Conservation (phyloP, 2,888 invertebrate genomes). For the Scaptomyza caliginosa region DNA sequence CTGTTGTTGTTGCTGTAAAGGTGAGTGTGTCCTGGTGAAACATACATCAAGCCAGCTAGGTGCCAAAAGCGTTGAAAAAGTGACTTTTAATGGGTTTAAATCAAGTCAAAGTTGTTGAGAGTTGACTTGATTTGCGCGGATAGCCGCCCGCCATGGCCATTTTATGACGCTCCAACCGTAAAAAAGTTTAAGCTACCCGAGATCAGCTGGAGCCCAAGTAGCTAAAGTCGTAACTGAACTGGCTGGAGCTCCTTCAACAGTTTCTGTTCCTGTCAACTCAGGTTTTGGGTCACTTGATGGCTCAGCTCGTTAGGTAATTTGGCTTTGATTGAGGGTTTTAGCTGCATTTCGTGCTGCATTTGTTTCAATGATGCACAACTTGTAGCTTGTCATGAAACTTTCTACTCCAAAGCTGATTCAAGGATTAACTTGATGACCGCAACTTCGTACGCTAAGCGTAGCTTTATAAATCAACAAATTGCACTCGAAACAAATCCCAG, state of each 20-base stretch:
- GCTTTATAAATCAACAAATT: conserved; percentile 35
- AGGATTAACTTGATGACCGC: neutral
- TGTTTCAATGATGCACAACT: conserved; percentile 73
- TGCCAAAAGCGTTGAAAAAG: conserved; percentile 78
- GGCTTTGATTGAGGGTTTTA: conserved; percentile 72
- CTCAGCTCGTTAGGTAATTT: conserved; percentile 75
- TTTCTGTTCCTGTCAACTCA: neutral
- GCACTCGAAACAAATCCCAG: conserved; percentile 6
- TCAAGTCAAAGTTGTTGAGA: conserved; percentile 80
- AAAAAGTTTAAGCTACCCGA: conserved; percentile 59
- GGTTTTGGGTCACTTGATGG: conserved; percentile 62
- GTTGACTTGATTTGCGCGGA: conserved; percentile 76
- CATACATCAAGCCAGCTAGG: conserved; percentile 43
- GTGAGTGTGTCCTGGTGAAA: conserved; percentile 49
- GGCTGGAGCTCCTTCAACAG: neutral
- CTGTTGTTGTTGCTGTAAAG: conserved; percentile 31
- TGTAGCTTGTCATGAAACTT: conserved; percentile 46
- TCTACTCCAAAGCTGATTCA: neutral
- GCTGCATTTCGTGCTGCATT: conserved; percentile 74
- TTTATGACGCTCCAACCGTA: conserved; percentile 67
- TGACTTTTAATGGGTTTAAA: conserved; percentile 82
- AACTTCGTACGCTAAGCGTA: conserved; percentile 12
- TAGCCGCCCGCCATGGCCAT: conserved; percentile 38
- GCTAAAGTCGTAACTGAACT: conserved; percentile 13
- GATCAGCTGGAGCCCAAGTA: conserved; percentile 64